phyloP scores from a whole-genome alignment of 2,888 invertebrate genomes.

The Luperina testacea region DNA sequence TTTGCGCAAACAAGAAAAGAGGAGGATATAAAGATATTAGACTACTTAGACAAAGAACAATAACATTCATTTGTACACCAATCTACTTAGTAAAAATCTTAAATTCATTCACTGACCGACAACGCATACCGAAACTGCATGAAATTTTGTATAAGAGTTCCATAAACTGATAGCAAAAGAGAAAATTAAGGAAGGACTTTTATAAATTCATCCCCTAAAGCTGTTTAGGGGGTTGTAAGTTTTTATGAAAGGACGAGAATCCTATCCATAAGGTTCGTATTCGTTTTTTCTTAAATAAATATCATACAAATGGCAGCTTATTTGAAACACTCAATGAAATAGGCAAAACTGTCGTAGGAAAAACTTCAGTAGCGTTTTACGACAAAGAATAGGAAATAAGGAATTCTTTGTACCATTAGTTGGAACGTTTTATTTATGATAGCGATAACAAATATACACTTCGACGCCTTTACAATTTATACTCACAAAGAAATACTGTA shows the following conservation, averaged over 20 bases:
- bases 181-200: too few relatives aligned
- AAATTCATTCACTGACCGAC: neutral
- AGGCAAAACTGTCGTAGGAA: conserved; percentile 19
- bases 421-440: conserved; percentile 59
- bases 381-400: conserved; percentile 54
- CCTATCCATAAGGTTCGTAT: neutral
- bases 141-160: neutral
- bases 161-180: neutral
- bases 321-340: conserved; percentile 17
- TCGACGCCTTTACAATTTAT: conserved; percentile 50
- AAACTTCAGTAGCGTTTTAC: conserved; percentile 44
- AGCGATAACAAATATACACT: conserved; percentile 58
- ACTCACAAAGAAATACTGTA: conserved; percentile 35
- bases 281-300: conserved; percentile 1
- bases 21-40: too few relatives aligned
- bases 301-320: neutral
- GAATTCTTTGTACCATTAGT: conserved; percentile 62
- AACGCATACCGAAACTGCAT: neutral
- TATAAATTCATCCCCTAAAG: too few relatives aligned
- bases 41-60: neutral
- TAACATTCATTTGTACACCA: neutral
- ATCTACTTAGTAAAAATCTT: neutral
- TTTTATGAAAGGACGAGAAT: too few relatives aligned
- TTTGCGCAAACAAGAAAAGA: too few relatives aligned
- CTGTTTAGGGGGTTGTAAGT: too few relatives aligned